phyloP scores from a whole-genome alignment of 2,888 invertebrate species.

The Drosophila recens region DNA sequence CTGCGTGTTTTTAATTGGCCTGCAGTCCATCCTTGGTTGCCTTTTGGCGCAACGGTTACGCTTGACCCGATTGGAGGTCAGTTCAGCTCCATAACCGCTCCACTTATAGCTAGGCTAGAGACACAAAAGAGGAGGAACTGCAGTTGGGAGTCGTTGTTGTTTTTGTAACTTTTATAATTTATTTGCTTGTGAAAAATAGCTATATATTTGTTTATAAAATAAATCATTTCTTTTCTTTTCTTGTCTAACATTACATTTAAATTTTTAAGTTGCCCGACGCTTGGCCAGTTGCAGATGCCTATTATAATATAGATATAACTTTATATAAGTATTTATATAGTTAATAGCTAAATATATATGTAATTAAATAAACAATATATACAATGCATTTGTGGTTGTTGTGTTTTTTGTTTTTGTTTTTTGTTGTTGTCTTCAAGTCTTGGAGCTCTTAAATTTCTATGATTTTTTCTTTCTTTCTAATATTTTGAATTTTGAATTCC shows the following conservation, averaged over 20 bases:
- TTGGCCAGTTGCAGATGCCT: conserved; percentile 56
- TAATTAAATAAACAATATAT: conserved; percentile 80
- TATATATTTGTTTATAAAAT: conserved; percentile 62
- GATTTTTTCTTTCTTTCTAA: conserved; percentile 5
- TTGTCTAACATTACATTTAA: conserved; percentile 40
- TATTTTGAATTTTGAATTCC: conserved; percentile 74
- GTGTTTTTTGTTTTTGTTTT: conserved; percentile 16
- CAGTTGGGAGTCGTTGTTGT: conserved; percentile 11
- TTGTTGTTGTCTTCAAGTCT: conserved; percentile 71
- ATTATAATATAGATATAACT: conserved; percentile 41
- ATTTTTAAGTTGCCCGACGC: conserved; percentile 71
- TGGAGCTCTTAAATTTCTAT: conserved; percentile 74
- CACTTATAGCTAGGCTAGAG: conserved; percentile 4
- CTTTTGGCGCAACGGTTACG: conserved; percentile 81
- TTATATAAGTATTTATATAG: conserved; percentile 15
- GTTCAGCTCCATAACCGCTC: conserved; percentile 24
- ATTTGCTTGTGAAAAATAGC: conserved; percentile 77
- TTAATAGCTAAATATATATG: conserved; percentile 46
- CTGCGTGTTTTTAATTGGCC: conserved; percentile 81
- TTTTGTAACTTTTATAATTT: conserved; percentile 73
- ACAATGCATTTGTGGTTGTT: conserved; percentile 59
- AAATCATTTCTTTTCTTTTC: conserved; percentile 62
- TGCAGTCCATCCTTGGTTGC: conserved; percentile 80
- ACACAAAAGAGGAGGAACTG: neutral
- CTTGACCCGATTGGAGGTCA: conserved; percentile 75